Evolutionary conservation across 1,140 invertebrate genomes (phyloP), one percentile per base, ranked within the genome.

Genomic region (Ctenoplectra terminalis): DNA sequence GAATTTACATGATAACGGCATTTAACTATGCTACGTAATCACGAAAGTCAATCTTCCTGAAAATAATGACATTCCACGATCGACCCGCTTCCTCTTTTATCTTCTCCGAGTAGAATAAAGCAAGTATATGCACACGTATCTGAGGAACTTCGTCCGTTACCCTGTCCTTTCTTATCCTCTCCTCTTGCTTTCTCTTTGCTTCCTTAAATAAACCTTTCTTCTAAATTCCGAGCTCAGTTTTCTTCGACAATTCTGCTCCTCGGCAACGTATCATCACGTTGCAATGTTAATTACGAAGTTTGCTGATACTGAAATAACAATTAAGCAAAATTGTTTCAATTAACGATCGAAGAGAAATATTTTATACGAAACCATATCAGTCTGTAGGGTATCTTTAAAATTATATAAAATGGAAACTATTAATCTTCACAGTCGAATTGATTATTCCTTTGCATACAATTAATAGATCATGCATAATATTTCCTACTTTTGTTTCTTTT

Each of bases 21-120:
- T 20, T 29, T 37, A 76, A 31, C 48, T 11, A 34, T 26, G 46
- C 15, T 17, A 34, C 20, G 26, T 67, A 76, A 67, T 76, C 73
- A 40, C 7, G 26, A 29, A 29, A 31, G 46, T 50, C 34, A 54
- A 43, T 66, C n/a, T 29, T 0, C 26, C 11, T 1, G 6, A 34
- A 4, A 31, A 52, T 29, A 52, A 75, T 50, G 40, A 61, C 43
- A 34, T 15, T 40, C 7, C 34, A 34, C 40, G 13, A 63, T 66
- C 46, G 31, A 29, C n/a, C 52, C 37, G 29, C 20, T 48, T 34
- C 17, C 23, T 34, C 43, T 37, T 56, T 31, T 31, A 43, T 34
- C 48, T 50, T 54, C 20, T 7, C 15, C 17, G 6, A 4, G n/a
- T 52, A 20, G 50, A 56, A 40, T 43, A 20, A 43, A 26, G 6